Conservation (phyloP, 1,140 invertebrate species). For the Mercenaria mercenaria region DNA sequence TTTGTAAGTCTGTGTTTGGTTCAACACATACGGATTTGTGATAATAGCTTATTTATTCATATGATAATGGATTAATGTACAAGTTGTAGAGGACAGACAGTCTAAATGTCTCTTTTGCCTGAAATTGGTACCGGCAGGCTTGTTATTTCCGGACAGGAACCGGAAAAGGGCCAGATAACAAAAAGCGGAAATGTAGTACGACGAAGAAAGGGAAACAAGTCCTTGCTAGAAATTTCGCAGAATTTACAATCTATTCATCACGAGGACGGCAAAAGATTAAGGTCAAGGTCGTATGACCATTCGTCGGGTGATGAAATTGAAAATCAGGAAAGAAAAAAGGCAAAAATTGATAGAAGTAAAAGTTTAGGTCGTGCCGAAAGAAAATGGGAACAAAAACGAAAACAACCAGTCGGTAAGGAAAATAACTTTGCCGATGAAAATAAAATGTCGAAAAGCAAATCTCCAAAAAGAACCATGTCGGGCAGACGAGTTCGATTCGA, state of each 20-base stretch:
- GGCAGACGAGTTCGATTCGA: constrained; percentile 46
- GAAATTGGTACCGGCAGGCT: neutral
- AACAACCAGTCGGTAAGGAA: neutral
- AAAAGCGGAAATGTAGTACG: no score
- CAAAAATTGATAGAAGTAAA: constrained; percentile 17
- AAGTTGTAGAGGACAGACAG: no score
- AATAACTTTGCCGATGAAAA: neutral
- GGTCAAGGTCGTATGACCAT: constrained; percentile 48
- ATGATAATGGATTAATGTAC: no score
- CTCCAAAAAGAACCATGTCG: neutral
- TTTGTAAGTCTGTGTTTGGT: no score
- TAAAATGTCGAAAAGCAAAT: neutral
- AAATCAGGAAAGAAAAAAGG: neutral
- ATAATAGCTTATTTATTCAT: no score
- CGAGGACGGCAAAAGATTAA: constrained; percentile 1
- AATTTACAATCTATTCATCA: constrained; percentile 18
- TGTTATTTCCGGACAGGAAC: neutral
- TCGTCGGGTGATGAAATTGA: constrained; percentile 3
- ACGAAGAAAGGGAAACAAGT: neutral
- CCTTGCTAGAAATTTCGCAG: constrained; percentile 52
- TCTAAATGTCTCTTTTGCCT: neutral
- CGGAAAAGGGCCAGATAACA: neutral
- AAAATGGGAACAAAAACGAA: neutral
- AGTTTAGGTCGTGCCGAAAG: neutral
- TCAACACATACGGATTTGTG: no score